Evolutionary conservation across 2,797 vertebrate genomes (phyloP).

Genomic region (Diplodus puntazzo): DNA sequence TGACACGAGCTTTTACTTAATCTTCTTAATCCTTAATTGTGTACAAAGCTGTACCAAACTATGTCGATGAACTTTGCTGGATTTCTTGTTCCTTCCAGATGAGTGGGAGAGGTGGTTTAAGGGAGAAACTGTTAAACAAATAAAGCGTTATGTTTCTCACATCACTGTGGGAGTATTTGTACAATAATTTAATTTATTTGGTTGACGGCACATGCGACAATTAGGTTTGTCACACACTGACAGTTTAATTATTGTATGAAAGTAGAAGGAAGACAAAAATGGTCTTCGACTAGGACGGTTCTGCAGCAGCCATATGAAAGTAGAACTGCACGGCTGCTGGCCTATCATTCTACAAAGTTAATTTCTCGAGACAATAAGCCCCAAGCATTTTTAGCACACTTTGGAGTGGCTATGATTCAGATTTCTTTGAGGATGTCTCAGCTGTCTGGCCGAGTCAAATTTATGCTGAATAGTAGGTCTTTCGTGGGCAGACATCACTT

Average conservation of each 20-base stretch:
- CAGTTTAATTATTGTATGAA: slow-evolving; percentile 4
- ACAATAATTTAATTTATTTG: neutral
- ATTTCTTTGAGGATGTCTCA: slow-evolving; percentile 30
- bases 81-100: slow-evolving; percentile 13
- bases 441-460: neutral
- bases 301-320: slow-evolving; percentile 11
- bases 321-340: slow-evolving; percentile 4
- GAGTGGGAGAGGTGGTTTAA: slow-evolving; percentile 1
- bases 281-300: neutral
- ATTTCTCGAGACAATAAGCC: slow-evolving; percentile 38
- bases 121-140: neutral
- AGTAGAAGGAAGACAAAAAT: neutral
- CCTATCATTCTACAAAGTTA: slow-evolving; percentile 34
- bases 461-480: slow-evolving; percentile 32
- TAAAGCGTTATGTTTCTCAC: neutral
- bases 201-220: neutral
- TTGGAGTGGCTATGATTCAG: slow-evolving; percentile 12
- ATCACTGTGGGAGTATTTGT: neutral
- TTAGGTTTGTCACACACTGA: neutral
- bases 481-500: slow-evolving; percentile 14
- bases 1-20: slow-evolving; percentile 9
- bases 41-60: neutral
- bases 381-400: slow-evolving; percentile 13
- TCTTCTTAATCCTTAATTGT: slow-evolving; percentile 20
- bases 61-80: slow-evolving; percentile 7